Evolutionary conservation across 1,140 invertebrate genomes (phyloP).

Genomic region (Megathymus violae): DNA sequence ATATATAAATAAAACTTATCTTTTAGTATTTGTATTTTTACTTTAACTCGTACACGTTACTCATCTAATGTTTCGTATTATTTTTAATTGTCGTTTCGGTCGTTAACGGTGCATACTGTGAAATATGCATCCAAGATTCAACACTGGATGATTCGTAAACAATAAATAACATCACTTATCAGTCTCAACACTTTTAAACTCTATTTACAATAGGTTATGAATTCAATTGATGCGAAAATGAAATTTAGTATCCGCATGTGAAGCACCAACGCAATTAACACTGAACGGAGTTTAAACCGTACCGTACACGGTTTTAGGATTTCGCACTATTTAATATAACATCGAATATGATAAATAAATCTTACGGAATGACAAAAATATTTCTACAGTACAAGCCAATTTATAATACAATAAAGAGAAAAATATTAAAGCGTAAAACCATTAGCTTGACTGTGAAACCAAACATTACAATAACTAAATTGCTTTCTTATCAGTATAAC

Average conservation of each 20-base stretch:
- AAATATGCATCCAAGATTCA: slow-evolving; percentile 62
- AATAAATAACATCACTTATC: slow-evolving; percentile 81
- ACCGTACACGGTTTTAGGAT: slow-evolving; percentile 17
- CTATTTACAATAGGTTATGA: slow-evolving; percentile 77
- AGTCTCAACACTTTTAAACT: slow-evolving; percentile 79
- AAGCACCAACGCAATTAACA: slow-evolving; percentile 25
- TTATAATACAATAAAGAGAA: slow-evolving; percentile 49
- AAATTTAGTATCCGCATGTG: slow-evolving; percentile 49
- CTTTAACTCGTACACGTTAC: slow-evolving; percentile 5
- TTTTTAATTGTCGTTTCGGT: slow-evolving; percentile 14
- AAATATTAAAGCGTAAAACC: slow-evolving; percentile 60
- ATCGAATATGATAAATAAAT: slow-evolving; percentile 36
- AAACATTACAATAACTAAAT: slow-evolving; percentile 32
- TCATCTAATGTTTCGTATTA: slow-evolving; percentile 15
- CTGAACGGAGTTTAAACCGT: slow-evolving; percentile 15
- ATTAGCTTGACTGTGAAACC: slow-evolving; percentile 48
- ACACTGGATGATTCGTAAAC: slow-evolving; percentile 74
- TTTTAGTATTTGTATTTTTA: slow-evolving; percentile 29
- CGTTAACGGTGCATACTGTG: slow-evolving; percentile 7
- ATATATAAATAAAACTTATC: slow-evolving; percentile 56
- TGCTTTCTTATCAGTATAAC: slow-evolving; percentile 29
- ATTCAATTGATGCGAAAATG: slow-evolving; percentile 64
- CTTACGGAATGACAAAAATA: slow-evolving; percentile 67
- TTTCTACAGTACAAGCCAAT: slow-evolving; percentile 59
- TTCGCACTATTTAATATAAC: slow-evolving; percentile 9